Evolutionary conservation across 2,113 vertebrate genomes (phyloP).

Genomic region (Alouatta palliata): DNA sequence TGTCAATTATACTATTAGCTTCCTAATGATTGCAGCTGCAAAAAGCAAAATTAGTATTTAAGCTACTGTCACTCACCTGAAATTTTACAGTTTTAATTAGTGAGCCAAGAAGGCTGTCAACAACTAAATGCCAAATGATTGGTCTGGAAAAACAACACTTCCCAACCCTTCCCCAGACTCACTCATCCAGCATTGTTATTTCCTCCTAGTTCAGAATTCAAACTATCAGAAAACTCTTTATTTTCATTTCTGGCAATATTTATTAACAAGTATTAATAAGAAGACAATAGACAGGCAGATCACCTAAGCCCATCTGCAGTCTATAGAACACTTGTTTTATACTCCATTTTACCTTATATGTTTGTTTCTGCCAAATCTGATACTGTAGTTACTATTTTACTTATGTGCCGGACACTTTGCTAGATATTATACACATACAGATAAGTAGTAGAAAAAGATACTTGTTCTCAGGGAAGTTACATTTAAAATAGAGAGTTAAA

Average conservation of each 20-base stretch:
- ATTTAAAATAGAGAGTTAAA: not conserved
- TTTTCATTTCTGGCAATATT: not conserved
- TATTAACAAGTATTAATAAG: not conserved
- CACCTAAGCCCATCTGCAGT: not conserved
- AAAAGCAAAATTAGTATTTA: slow-evolving; percentile 90
- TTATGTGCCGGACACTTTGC: not conserved
- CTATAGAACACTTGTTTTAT: not conserved
- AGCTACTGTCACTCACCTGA: slow-evolving; percentile 91
- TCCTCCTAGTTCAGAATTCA: slow-evolving; percentile 64
- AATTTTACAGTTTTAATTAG: slow-evolving; percentile 90
- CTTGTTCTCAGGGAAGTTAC: not conserved
- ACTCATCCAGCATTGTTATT: not conserved
- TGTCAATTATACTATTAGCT: slow-evolving; percentile 94
- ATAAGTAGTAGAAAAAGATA: not conserved
- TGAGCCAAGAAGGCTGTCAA: slow-evolving; percentile 84
- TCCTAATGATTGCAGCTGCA: slow-evolving; percentile 91
- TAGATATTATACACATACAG: not conserved
- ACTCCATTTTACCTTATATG: not conserved
- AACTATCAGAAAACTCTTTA: slow-evolving; percentile 28
- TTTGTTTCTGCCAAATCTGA: not conserved
- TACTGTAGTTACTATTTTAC: not conserved
- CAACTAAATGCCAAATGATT: slow-evolving; percentile 81
- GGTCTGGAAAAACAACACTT: slow-evolving; percentile 63
- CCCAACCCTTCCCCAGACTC: slow-evolving; percentile 57
- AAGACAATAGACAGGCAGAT: not conserved